phyloP scores from a whole-genome alignment of 1,140 invertebrate species.

The Dreissena rostriformis region DNA sequence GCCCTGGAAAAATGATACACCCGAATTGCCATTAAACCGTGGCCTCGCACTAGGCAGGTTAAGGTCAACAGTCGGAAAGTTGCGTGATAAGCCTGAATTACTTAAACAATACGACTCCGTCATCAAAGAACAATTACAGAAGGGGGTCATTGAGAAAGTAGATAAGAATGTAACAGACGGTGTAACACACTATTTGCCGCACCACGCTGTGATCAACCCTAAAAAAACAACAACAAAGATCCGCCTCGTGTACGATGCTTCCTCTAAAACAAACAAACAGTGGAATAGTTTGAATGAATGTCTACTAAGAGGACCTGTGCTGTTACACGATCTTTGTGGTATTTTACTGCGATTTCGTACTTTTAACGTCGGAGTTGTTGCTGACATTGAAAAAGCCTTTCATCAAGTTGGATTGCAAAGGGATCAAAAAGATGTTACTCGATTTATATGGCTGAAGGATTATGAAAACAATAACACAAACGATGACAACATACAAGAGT shows the following conservation, averaged over 20 bases:
- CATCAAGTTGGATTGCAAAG: neutral
- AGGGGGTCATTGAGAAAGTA: slow-evolving; percentile 13
- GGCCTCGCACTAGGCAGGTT: neutral
- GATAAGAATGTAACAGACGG: too few relatives aligned
- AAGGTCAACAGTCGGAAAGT: neutral
- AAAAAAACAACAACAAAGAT: slow-evolving; percentile 21
- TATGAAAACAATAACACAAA: neutral
- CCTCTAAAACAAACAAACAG: neutral
- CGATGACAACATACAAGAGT: neutral
- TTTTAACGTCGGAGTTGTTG: neutral
- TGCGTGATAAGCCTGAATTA: slow-evolving; percentile 23
- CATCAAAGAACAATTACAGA: slow-evolving; percentile 19
- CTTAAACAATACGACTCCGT: slow-evolving; percentile 1
- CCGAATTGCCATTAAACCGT: slow-evolving; percentile 4
- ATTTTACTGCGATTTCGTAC: neutral
- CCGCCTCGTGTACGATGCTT: slow-evolving; percentile 13
- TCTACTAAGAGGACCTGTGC: neutral
- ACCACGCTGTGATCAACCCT: slow-evolving; percentile 24
- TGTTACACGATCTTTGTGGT: neutral
- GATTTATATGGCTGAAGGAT: slow-evolving; percentile 14
- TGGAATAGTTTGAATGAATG: slow-evolving; percentile 14
- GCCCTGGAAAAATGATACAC: slow-evolving; percentile 12
- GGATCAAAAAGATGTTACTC: neutral
- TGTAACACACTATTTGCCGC: slow-evolving; percentile 7
- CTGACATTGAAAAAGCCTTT: slow-evolving; percentile 8